phyloP scores from a whole-genome alignment of 2,797 vertebrate species.

The Rhinella marina region DNA sequence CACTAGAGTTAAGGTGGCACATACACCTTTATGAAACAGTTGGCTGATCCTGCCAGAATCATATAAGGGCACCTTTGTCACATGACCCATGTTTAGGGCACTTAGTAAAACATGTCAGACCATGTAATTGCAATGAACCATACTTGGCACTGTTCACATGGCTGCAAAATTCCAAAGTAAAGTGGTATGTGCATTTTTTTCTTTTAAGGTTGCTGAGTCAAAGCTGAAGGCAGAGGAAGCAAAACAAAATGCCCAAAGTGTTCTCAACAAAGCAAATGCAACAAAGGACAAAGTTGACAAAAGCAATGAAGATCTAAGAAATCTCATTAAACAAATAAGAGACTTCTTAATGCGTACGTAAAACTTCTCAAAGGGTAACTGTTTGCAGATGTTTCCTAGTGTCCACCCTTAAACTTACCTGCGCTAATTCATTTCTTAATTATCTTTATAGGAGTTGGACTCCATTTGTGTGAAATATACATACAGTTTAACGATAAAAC shows the following conservation, averaged over 20 bases:
- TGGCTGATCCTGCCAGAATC: too few species aligned
- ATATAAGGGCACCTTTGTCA: background rate
- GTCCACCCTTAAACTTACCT: background rate
- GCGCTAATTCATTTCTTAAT: background rate
- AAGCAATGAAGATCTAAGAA: constrained; percentile 91
- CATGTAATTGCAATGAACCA: background rate
- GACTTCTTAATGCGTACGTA: constrained; percentile 91
- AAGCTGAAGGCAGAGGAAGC: constrained; percentile 90
- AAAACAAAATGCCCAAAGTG: constrained; percentile 85
- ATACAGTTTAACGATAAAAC: background rate
- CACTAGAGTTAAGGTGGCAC: too few species aligned
- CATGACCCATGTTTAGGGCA: background rate
- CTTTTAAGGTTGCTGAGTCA: constrained; percentile 85
- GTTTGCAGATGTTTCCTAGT: background rate
- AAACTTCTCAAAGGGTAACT: background rate
- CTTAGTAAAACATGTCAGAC: background rate
- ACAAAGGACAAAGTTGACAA: constrained; percentile 87
- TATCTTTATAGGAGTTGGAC: background rate
- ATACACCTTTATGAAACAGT: too few species aligned
- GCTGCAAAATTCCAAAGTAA: background rate
- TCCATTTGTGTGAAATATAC: background rate
- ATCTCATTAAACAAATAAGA: constrained; percentile 90
- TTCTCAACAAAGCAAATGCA: constrained; percentile 87
- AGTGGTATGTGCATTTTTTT: background rate
- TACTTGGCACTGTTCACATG: background rate